Evolutionary conservation across 2,113 vertebrate genomes (phyloP).

Genomic region (Chaetodon trifascialis): DNA sequence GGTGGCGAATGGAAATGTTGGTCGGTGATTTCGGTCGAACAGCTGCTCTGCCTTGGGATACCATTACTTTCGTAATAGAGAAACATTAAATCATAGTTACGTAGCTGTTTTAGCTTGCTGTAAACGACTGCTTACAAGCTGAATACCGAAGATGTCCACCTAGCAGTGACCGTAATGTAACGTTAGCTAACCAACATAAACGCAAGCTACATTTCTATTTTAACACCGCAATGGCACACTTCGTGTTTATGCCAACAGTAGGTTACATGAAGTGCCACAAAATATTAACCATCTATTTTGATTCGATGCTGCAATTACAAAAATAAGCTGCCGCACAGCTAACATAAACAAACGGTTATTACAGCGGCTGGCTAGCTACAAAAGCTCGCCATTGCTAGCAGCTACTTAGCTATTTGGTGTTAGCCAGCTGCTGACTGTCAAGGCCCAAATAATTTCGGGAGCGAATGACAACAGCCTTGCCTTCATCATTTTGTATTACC

Average conservation of each 20-base stretch:
- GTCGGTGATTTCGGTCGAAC: too few relatives aligned
- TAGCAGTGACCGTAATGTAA: conserved; percentile 25
- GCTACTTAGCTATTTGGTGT: conserved; percentile 41
- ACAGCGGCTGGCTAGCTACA: conserved; percentile 39
- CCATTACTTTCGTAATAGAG: accelerated
- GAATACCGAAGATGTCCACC: conserved; percentile 63
- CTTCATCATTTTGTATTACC: not conserved
- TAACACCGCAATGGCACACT: not conserved
- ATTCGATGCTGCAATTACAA: not conserved
- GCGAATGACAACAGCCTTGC: conserved; percentile 53
- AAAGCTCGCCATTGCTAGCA: conserved; percentile 59
- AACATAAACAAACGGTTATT: conserved; percentile 75
- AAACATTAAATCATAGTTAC: not conserved
- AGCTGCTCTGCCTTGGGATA: not conserved
- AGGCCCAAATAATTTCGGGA: conserved; percentile 51
- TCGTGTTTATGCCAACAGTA: accelerated
- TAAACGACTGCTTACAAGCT: conserved; percentile 7
- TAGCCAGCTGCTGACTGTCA: conserved; percentile 56
- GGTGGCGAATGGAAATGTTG: not conserved
- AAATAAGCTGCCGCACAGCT: conserved; percentile 23
- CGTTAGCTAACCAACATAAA: conserved; percentile 17
- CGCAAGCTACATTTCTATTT: not conserved
- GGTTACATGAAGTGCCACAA: too few relatives aligned
- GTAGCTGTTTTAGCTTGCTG: not conserved
- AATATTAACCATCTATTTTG: not conserved